Base-by-base conservation (phyloP, 2,797 vertebrate species). In the Lepus oiostolus region DNA sequence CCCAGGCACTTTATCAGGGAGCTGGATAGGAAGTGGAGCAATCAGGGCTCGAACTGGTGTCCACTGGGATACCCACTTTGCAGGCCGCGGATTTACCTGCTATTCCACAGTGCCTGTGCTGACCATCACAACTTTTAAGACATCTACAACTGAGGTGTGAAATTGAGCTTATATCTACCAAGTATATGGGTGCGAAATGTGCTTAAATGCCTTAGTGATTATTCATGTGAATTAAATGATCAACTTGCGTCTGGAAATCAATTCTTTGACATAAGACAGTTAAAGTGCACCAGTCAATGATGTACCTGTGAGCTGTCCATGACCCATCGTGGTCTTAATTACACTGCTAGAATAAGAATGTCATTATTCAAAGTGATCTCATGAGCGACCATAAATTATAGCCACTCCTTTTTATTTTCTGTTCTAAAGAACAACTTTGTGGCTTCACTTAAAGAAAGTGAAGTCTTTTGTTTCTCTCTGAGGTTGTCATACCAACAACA, bases 401-500 rank as follows among this genome's bases (percentile, higher is more conserved):
- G 38, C 7, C 54, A 35, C 24, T 50, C 28, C 7, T 75, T 50
- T 68, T 54, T 91, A 68, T 95, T 97, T 96, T 85, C 88, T 96
- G 47, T 92, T 97, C 85, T 82, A 62, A 96, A 96, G 88, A 96
- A 88, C 19, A 96, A 70, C 22, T 93, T 84, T 72, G 75, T 62
- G 81, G 80, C 63, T 96, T 97, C 58, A 2, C 60, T 96, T 94
- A 87, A 96, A 93, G 91, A 89, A 96, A 94, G 84, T 93, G 75
- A 97, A 96, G 79, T 87, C 93, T 92, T 30, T 91, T 96, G 79
- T 93, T 97, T 95, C 70, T 97, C 62, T 70, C 90, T 95, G 93
- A 97, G 86, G 96, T 95, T 98, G 98, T 98, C 98, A 98, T 98
- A 97, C 98, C 96, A 95, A 95, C 97, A 98, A 95, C 85, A 97